These are phyloP conservation scores for Gambelia wislizenii DNA, from an alignment of 2,797 vertebrate genomes.

Conservation along the genomic window DNA sequence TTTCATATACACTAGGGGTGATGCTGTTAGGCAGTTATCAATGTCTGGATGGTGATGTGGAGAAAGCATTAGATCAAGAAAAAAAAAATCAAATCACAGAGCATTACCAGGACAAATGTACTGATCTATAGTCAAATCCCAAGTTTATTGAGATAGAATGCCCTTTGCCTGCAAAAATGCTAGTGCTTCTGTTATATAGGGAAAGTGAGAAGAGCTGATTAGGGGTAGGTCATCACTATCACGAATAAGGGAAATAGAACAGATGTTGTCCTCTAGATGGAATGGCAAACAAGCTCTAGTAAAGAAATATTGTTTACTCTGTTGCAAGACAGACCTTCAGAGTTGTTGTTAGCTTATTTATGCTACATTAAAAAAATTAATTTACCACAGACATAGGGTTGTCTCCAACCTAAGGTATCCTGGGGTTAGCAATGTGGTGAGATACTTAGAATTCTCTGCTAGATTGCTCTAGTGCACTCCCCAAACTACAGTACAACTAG, in stretches of 20 bases:
- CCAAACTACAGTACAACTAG: too few species aligned
- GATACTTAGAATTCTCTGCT: too few species aligned
- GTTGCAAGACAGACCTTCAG: background rate
- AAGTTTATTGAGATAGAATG: background rate
- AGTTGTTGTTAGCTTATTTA: background rate
- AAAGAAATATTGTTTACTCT: background rate
- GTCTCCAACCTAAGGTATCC: too few species aligned
- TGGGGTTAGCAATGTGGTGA: too few species aligned
- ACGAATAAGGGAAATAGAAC: background rate
- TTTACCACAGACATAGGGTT: background rate
- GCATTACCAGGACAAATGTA: background rate
- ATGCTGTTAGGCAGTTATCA: slow-evolving; percentile 16
- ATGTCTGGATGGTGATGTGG: background rate
- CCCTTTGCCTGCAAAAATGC: background rate
- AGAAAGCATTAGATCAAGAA: slow-evolving; percentile 5
- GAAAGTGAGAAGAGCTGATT: background rate
- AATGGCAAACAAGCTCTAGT: background rate
- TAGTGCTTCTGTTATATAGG: background rate
- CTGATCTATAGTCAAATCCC: background rate
- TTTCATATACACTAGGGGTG: slow-evolving; percentile 18
- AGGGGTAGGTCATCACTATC: background rate
- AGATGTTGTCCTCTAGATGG: background rate
- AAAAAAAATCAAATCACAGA: background rate
- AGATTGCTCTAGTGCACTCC: too few species aligned
- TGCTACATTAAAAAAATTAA: too few species aligned